Evolutionary conservation across 2,113 vertebrate species (phyloP).

Genomic region (Melanerpes formicivorus): DNA sequence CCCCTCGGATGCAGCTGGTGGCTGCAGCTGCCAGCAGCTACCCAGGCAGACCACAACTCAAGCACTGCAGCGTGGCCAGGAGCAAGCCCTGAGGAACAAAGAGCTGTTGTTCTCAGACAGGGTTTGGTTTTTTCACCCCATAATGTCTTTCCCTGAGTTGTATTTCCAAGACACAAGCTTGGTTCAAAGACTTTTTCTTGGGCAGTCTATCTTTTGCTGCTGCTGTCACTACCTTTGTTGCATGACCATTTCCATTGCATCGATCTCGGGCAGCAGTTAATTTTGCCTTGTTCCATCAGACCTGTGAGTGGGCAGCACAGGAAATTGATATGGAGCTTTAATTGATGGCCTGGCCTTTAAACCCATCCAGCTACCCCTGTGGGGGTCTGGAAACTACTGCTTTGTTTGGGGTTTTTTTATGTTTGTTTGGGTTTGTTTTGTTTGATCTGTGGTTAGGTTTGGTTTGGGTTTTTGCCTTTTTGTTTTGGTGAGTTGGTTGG

Average conservation of each 20-base stretch:
- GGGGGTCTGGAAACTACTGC: not conserved
- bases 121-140: no score
- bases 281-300: not conserved
- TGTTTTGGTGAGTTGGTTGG: no score
- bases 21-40: constrained; percentile 48
- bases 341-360: not conserved
- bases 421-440: no score
- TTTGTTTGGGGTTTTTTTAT: no score
- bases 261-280: not conserved
- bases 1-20: constrained; percentile 16
- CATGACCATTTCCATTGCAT: not conserved
- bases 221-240: not conserved
- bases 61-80: not conserved
- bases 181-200: not conserved
- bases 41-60: not conserved
- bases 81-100: not conserved
- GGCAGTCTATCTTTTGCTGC: not conserved
- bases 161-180: not conserved
- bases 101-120: constrained; percentile 22
- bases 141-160: not conserved
- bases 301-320: not conserved
- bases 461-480: no score
- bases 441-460: no score
- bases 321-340: not conserved
- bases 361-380: not conserved